A percentile compares a stretch with the other conserved stretches of the same genome.
These are phyloP conservation scores for Tragelaphus strepsiceros DNA, from an alignment of 2,113 vertebrate genomes.

Conservation along the genomic window DNA sequence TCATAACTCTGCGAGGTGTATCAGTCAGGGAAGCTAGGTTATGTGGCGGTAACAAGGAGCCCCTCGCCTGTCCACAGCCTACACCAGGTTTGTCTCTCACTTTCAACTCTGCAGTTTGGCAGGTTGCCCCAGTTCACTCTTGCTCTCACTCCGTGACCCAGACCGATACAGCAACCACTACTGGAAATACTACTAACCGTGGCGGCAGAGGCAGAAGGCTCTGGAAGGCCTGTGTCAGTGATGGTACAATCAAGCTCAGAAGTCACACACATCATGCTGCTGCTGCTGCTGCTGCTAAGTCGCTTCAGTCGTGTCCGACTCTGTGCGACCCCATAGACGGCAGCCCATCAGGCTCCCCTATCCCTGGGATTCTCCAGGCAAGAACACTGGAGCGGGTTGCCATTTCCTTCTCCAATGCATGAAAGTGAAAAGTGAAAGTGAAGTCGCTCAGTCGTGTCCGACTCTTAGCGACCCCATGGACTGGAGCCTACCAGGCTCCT, in stretches of 20 bases:
- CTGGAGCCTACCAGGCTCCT: too few species aligned
- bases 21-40: background rate
- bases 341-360: too few species aligned
- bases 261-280: background rate
- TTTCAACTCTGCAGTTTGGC: background rate
- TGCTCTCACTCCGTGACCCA: background rate
- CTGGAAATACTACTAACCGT: background rate
- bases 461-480: too few species aligned
- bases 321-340: too few species aligned
- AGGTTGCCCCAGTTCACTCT: background rate
- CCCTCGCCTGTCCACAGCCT: background rate
- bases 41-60: background rate
- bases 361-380: too few species aligned
- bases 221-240: background rate
- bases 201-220: background rate
- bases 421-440: too few species aligned
- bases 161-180: background rate
- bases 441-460: too few species aligned
- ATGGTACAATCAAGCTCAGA: background rate
- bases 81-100: background rate
- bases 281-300: too few species aligned
- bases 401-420: too few species aligned
- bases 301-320: too few species aligned
- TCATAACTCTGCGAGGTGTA: background rate
- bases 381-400: too few species aligned